phyloP scores from a whole-genome alignment of 2,113 vertebrate species.

The Peromyscus californicus region DNA sequence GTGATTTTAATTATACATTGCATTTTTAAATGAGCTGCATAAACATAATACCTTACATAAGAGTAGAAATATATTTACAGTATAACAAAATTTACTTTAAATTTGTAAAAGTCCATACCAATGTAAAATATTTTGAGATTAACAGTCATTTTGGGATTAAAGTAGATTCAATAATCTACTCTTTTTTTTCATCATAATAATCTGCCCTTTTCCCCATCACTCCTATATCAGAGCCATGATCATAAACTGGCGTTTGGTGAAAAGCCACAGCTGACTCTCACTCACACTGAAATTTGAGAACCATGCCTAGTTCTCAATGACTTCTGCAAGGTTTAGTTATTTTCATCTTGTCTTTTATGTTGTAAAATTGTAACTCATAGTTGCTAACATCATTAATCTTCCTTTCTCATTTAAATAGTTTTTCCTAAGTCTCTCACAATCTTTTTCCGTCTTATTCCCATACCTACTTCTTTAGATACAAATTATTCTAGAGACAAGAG shows the following conservation, averaged over 20 bases:
- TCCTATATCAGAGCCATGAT: background rate
- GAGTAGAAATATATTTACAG: no score
- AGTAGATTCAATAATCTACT: no score
- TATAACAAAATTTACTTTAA: no score
- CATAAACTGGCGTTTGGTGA: background rate
- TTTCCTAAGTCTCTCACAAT: background rate
- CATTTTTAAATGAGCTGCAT: no score
- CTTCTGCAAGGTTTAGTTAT: conserved; percentile 21
- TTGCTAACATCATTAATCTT: conserved; percentile 25
- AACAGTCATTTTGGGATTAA: no score
- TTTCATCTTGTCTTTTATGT: conserved; percentile 36
- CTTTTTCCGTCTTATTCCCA: conserved; percentile 37
- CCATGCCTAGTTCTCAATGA: background rate
- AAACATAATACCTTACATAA: no score
- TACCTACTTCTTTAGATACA: conserved; percentile 2
- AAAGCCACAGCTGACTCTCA: background rate
- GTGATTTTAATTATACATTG: no score
- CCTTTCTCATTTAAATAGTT: conserved; percentile 32
- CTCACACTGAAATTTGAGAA: conserved; percentile 21
- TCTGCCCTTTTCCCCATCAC: no score
- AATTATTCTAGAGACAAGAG: conserved; percentile 49
- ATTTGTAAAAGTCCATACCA: no score
- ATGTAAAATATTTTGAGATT: no score
- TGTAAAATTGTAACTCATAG: conserved; percentile 20
- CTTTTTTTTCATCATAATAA: no score